Percentiles rank a stretch among this genome's conserved stretches.
phyloP scores from a whole-genome alignment of 2,797 vertebrate genomes.

The Megalops cyprinoides region DNA sequence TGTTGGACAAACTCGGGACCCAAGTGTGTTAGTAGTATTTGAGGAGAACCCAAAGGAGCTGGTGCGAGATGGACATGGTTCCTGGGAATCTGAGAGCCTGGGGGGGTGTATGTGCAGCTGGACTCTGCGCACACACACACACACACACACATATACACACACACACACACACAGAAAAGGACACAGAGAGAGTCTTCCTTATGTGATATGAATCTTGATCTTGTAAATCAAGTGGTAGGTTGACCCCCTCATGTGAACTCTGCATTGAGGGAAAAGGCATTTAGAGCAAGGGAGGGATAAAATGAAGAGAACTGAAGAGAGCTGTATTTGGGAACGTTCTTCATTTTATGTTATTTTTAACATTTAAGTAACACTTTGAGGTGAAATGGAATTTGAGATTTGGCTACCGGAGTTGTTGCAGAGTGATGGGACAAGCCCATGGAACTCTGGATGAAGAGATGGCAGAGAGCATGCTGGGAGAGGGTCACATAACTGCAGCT shows the following conservation, averaged over 20 bases:
- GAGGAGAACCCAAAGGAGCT: neutral
- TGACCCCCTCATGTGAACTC: neutral
- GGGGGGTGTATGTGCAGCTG: conserved; percentile 45
- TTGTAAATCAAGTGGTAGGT: neutral
- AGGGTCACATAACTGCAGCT: neutral
- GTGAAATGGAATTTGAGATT: conserved; percentile 10
- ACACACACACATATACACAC: neutral
- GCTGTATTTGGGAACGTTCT: conserved; percentile 3
- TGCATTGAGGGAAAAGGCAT: neutral
- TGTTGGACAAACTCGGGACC: neutral
- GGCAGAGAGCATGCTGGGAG: neutral
- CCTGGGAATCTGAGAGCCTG: neutral
- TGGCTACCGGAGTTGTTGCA: conserved; percentile 44
- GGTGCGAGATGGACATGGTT: neutral
- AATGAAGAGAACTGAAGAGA: neutral
- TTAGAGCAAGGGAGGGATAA: neutral
- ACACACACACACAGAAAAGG: neutral
- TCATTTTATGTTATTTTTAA: neutral
- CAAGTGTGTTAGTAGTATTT: neutral
- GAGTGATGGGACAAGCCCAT: conserved; percentile 26
- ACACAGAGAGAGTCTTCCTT: neutral
- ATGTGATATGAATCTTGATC: neutral
- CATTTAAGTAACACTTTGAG: neutral
- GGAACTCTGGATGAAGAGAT: neutral
- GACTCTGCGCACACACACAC: conserved; percentile 45